phyloP scores from a whole-genome alignment of 2,113 vertebrate species.

The Apus apus region DNA sequence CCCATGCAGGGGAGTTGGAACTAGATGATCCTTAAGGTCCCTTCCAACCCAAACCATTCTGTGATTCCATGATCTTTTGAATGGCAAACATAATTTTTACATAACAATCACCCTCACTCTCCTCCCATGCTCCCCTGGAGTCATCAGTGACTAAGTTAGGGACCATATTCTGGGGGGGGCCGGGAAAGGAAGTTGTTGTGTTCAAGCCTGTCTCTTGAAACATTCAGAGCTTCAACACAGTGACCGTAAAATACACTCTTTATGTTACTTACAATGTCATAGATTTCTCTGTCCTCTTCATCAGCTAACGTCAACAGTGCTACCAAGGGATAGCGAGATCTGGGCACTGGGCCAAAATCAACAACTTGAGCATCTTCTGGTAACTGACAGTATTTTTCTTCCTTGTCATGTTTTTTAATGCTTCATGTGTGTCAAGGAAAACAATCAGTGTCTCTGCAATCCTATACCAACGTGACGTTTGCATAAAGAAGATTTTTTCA shows the following conservation, averaged over 20 bases:
- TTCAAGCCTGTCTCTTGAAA: neutral
- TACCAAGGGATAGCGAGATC: slow-evolving; percentile 88
- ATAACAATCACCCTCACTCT: neutral
- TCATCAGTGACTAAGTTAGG: neutral
- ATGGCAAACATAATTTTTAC: neutral
- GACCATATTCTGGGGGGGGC: neutral
- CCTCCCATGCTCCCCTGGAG: neutral
- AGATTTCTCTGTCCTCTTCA: slow-evolving; percentile 78
- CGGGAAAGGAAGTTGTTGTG: neutral
- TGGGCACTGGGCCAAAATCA: slow-evolving; percentile 88
- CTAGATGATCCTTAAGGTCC: too few relatives aligned
- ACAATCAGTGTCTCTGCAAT: neutral
- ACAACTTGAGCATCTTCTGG: slow-evolving; percentile 78
- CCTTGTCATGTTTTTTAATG: slow-evolving; percentile 77
- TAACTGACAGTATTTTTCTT: slow-evolving; percentile 80
- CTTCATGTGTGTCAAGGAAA: slow-evolving; percentile 82
- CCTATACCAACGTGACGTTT: neutral
- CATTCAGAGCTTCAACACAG: neutral
- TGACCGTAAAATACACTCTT: neutral
- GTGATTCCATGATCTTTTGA: neutral
- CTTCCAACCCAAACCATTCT: too few relatives aligned
- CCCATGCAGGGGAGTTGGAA: too few relatives aligned
- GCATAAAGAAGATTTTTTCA: neutral
- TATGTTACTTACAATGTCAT: slow-evolving; percentile 88
- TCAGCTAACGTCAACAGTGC: slow-evolving; percentile 86